Percentiles rank a stretch among this genome's conserved stretches.
Conservation (phyloP, 2,797 vertebrate genomes). For the Ataeniobius toweri region DNA sequence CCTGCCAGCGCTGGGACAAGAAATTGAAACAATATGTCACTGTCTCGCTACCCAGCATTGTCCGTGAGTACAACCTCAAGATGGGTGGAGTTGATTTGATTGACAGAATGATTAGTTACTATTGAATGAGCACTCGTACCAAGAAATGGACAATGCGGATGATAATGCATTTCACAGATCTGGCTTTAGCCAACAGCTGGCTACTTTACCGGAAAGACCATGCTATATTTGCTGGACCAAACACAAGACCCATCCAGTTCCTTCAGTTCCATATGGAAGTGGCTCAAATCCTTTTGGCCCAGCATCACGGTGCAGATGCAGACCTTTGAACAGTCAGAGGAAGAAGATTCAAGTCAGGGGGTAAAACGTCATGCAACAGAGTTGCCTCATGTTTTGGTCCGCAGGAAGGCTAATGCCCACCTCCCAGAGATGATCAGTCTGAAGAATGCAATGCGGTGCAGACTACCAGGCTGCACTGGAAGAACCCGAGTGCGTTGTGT, state of each 20-base stretch:
- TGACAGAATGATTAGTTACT: conserved; percentile 24
- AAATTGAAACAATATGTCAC: conserved; percentile 20
- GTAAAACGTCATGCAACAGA: background rate
- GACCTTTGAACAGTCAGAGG: background rate
- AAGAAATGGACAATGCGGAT: conserved; percentile 40
- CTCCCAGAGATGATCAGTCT: too few species aligned
- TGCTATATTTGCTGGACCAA: background rate
- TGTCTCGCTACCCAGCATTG: conserved; percentile 2
- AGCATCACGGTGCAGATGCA: background rate
- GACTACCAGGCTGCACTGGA: background rate
- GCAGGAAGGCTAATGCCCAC: too few species aligned
- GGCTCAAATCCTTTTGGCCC: background rate
- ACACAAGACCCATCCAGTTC: conserved; percentile 19
- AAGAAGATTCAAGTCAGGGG: background rate
- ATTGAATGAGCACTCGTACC: conserved; percentile 15
- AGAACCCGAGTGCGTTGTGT: background rate
- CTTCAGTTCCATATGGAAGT: conserved; percentile 21
- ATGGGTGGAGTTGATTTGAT: conserved; percentile 23
- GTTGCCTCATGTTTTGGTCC: background rate
- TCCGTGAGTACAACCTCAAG: conserved; percentile 23
- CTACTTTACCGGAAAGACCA: conserved; percentile 26
- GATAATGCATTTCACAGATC: conserved; percentile 46
- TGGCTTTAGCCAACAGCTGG: conserved; percentile 16
- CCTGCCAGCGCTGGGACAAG: conserved; percentile 30
- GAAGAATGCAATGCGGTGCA: too few species aligned